phyloP scores from a whole-genome alignment of 2,888 invertebrate genomes.

The Apotomis turbidana region DNA sequence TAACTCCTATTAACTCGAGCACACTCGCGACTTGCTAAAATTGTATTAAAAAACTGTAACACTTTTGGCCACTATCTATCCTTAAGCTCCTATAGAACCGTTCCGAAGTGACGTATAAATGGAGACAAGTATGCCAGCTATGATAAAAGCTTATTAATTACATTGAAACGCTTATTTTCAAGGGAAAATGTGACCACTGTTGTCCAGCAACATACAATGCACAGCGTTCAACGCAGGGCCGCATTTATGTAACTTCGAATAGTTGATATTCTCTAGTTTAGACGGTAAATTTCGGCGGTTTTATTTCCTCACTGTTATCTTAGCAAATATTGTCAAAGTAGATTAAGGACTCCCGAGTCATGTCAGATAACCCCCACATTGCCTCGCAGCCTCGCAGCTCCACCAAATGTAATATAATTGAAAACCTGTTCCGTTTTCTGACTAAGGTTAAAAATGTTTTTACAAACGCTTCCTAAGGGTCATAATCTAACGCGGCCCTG shows the following conservation, averaged over 20 bases:
- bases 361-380: too few species aligned
- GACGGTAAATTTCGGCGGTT: too few species aligned
- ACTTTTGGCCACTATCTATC: constrained; percentile 16
- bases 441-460: too few species aligned
- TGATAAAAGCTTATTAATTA: constrained; percentile 40
- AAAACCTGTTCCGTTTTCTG: too few species aligned
- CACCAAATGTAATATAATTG: too few species aligned
- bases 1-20: too few species aligned
- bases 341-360: too few species aligned
- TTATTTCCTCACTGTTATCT: too few species aligned
- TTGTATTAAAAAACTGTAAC: neutral
- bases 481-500: constrained; percentile 10
- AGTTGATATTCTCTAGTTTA: neutral
- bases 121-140: constrained; percentile 35
- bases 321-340: too few species aligned
- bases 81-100: neutral
- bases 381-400: too few species aligned
- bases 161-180: constrained; percentile 38
- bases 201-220: constrained; percentile 28
- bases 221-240: constrained; percentile 12
- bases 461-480: too few species aligned
- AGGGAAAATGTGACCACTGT: constrained; percentile 24
- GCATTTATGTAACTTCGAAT: neutral
- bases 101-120: constrained; percentile 8
- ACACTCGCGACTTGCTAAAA: too few species aligned